Percentiles rank a stretch among this genome's conserved stretches.
phyloP scores from a whole-genome alignment of 2,888 invertebrate species.

The Timema cristinae region DNA sequence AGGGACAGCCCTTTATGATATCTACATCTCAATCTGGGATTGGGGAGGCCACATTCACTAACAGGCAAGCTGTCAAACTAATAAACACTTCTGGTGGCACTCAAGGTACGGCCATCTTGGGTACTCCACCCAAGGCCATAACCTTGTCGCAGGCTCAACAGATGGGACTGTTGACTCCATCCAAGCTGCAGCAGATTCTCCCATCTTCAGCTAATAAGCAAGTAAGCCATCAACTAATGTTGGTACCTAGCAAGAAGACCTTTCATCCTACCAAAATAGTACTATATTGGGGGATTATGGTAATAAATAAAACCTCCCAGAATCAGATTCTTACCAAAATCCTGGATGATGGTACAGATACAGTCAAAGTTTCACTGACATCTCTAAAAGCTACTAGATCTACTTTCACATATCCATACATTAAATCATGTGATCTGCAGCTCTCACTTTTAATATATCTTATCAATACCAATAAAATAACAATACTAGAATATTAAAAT shows the following conservation, averaged over 20 bases:
- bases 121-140: constrained; percentile 52
- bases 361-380: neutral
- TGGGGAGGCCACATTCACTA: constrained; percentile 8
- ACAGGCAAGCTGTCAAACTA: constrained; percentile 41
- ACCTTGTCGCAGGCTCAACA: constrained; percentile 62
- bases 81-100: constrained; percentile 39
- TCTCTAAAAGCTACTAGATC: too few species aligned
- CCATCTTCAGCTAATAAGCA: constrained; percentile 40
- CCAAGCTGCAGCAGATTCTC: constrained; percentile 49
- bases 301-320: too few species aligned
- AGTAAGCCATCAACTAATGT: constrained; percentile 19
- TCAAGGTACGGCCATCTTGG: constrained; percentile 39
- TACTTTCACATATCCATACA: too few species aligned
- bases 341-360: neutral
- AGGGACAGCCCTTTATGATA: constrained; percentile 43
- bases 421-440: too few species aligned
- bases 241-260: neutral
- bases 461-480: too few species aligned
- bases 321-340: neutral
- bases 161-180: constrained; percentile 53
- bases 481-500: too few species aligned
- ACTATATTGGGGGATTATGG: neutral
- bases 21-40: constrained; percentile 39
- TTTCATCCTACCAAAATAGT: neutral
- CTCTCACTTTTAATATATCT: too few species aligned